These are phyloP conservation scores for Scolanthus callimorphus DNA, from an alignment of 92 coral and sea anemone species.

Conservation along the genomic window DNA sequence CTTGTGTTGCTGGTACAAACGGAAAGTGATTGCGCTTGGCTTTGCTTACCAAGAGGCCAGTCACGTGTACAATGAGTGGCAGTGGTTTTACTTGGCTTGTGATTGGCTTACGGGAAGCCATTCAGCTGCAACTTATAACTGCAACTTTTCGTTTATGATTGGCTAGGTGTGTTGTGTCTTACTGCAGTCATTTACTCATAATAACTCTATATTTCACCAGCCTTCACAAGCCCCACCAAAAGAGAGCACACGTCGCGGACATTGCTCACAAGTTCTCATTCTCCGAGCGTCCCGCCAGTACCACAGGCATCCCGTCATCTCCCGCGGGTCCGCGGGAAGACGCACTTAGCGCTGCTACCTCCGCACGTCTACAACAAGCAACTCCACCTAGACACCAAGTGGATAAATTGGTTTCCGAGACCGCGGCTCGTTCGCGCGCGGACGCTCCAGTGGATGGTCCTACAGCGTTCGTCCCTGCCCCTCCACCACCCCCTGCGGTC, in stretches of 20 bases:
- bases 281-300: slow-evolving; percentile 47
- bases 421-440: slow-evolving; percentile 48
- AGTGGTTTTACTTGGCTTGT: too few species aligned
- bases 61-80: too few species aligned
- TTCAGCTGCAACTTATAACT: too few species aligned
- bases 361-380: slow-evolving; percentile 38
- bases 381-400: slow-evolving; percentile 15
- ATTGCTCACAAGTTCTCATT: slow-evolving; percentile 81
- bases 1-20: too few species aligned
- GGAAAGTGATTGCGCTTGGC: too few species aligned
- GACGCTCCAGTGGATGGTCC: slow-evolving; percentile 31
- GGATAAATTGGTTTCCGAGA: slow-evolving; percentile 54
- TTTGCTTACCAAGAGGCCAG: too few species aligned
- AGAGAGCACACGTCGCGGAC: slow-evolving; percentile 72
- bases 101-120: too few species aligned
- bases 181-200: too few species aligned
- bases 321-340: slow-evolving; percentile 58
- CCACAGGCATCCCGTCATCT: slow-evolving; percentile 3
- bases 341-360: slow-evolving; percentile 66
- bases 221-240: slow-evolving; percentile 67
- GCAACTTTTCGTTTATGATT: too few species aligned
- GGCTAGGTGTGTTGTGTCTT: too few species aligned
- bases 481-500: slow-evolving; percentile 41
- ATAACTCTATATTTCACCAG: slow-evolving; percentile 40
- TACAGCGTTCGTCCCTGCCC: slow-evolving; percentile 24